Evolutionary conservation across 2,888 invertebrate genomes (phyloP).

Genomic region (Megastigmus dorsalis): DNA sequence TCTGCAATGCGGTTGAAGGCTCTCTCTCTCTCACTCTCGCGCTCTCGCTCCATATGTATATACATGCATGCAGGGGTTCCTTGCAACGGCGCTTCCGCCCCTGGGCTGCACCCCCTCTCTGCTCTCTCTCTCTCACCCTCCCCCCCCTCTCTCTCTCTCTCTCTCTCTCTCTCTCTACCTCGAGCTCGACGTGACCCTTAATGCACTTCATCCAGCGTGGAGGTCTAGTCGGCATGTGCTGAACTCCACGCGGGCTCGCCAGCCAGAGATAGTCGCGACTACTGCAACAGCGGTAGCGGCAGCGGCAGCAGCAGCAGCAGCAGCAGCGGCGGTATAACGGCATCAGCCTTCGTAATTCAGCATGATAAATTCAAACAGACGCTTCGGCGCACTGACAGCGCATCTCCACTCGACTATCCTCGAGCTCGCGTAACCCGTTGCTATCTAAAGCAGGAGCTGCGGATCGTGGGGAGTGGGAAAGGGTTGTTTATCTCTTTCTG

Average conservation of each 20-base stretch:
- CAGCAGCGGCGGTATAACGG: conserved; percentile 14
- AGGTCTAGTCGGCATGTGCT: background rate
- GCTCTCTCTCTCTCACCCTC: conserved; percentile 45
- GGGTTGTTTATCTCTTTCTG: background rate
- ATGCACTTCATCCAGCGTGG: conserved; percentile 40
- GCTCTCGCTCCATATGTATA: background rate
- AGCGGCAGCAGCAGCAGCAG: background rate
- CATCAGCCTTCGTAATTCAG: conserved; percentile 47
- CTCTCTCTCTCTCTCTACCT: conserved; percentile 34
- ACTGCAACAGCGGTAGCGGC: background rate
- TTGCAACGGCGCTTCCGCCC: background rate
- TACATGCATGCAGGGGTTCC: background rate
- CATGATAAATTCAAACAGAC: conserved; percentile 48
- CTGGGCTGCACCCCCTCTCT: conserved; percentile 38
- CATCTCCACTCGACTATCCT: background rate
- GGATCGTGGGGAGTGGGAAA: no score
- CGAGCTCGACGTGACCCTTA: conserved; percentile 50
- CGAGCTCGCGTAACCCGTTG: background rate
- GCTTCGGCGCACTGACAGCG: conserved; percentile 17
- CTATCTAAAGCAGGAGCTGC: background rate
- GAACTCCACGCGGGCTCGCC: background rate
- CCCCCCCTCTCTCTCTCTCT: conserved; percentile 34
- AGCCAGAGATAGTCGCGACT: conserved; percentile 4
- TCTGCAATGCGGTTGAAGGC: conserved; percentile 71
- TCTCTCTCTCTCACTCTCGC: no score